Evolutionary conservation across 2,113 vertebrate genomes (phyloP).

Genomic region (Phyllostomus discolor): DNA sequence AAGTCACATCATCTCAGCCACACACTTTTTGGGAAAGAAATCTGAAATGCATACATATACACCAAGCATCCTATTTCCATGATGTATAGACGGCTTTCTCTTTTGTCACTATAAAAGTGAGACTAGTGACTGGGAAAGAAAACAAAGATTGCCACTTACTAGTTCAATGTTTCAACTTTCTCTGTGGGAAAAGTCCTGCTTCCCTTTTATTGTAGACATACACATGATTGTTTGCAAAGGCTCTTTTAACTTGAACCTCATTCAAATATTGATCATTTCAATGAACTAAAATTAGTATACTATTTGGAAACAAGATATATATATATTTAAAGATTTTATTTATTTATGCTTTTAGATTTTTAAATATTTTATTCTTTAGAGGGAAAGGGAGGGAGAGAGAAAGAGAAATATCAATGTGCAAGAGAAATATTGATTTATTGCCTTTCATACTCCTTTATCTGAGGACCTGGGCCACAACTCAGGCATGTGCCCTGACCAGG

Average conservation of each 20-base stretch:
- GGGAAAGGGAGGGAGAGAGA: too few relatives aligned
- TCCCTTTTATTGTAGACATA: neutral
- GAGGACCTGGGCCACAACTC: too few relatives aligned
- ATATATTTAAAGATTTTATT: too few relatives aligned
- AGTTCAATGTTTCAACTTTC: neutral
- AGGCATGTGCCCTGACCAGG: too few relatives aligned
- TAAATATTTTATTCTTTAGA: too few relatives aligned
- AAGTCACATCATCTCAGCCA: conserved; percentile 44
- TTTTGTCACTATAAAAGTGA: conserved; percentile 26
- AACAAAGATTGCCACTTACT: conserved; percentile 27
- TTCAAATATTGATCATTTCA: neutral
- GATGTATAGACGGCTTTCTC: neutral
- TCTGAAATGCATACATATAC: neutral
- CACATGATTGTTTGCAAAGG: neutral
- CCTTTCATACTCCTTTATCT: too few relatives aligned
- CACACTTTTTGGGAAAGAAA: conserved; percentile 38
- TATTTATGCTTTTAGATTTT: too few relatives aligned
- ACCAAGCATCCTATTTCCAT: conserved; percentile 12
- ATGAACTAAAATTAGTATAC: too few relatives aligned
- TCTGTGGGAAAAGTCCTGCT: neutral
- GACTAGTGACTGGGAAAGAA: conserved; percentile 21
- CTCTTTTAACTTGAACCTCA: neutral
- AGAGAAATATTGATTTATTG: too few relatives aligned
- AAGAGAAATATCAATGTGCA: too few relatives aligned
- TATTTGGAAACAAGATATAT: neutral